phyloP scores from a whole-genome alignment of 2,113 vertebrate species.

The Thalassoma bifasciatum region DNA sequence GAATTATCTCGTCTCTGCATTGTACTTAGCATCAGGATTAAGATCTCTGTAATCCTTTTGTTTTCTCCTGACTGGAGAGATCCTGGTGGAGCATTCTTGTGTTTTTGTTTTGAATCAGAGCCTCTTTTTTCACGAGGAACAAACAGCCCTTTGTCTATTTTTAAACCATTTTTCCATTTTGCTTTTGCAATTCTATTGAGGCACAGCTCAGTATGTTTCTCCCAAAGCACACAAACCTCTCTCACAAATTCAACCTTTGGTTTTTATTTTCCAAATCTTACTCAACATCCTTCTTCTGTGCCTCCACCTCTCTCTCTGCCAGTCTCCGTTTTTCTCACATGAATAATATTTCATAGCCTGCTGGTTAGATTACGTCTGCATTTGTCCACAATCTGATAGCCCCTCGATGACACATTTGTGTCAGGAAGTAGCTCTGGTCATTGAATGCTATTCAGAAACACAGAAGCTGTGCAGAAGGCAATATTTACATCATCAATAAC shows the following conservation, averaged over 20 bases:
- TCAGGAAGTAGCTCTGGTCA: constrained; percentile 73
- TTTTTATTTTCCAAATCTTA: constrained; percentile 44
- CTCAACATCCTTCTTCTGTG: constrained; percentile 48
- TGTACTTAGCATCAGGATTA: background rate
- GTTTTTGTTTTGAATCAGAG: background rate
- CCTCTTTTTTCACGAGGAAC: background rate
- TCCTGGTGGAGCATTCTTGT: background rate
- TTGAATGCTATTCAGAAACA: constrained; percentile 73
- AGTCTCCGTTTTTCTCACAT: constrained; percentile 32
- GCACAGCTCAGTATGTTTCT: too few relatives aligned
- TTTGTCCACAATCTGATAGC: constrained; percentile 43
- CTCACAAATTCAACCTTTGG: background rate
- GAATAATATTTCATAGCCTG: constrained; percentile 30
- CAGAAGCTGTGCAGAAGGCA: constrained; percentile 65
- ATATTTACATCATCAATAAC: constrained; percentile 84
- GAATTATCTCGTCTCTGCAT: background rate
- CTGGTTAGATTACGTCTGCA: background rate
- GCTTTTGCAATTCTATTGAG: too few relatives aligned
- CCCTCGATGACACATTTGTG: constrained; percentile 81
- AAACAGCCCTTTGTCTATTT: background rate
- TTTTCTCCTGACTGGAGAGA: background rate
- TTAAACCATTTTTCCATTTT: background rate
- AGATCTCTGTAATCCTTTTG: background rate
- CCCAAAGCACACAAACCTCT: background rate
- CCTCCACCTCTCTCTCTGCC: background rate